A percentile compares a stretch with the other conserved stretches of the same genome.
Conservation (phyloP, 2,797 vertebrate genomes). For the Spondyliosoma cantharus region DNA sequence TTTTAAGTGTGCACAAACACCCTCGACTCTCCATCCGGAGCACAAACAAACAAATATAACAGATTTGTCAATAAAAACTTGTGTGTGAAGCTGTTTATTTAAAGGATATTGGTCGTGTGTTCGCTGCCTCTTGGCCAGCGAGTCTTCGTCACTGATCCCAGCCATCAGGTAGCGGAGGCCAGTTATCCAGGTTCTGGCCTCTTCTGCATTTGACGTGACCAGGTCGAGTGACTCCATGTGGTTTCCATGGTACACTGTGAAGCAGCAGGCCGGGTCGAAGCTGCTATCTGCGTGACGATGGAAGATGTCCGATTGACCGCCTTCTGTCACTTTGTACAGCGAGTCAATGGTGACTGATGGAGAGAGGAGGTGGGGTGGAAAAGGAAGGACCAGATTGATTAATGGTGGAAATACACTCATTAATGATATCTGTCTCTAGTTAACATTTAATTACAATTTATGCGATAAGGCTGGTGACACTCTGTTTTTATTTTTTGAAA, state of each 20-base stretch:
- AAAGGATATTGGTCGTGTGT: constrained; percentile 98
- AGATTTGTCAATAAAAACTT: too few relatives aligned
- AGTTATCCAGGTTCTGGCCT: constrained; percentile 97
- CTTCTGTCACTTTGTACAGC: constrained; percentile 97
- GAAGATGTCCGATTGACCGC: constrained; percentile 94
- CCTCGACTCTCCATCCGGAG: neutral
- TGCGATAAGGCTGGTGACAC: too few relatives aligned
- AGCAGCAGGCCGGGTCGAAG: constrained; percentile 95
- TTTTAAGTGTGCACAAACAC: neutral
- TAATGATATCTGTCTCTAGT: neutral
- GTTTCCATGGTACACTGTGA: constrained; percentile 96
- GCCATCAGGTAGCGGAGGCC: constrained; percentile 98
- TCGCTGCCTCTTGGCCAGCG: constrained; percentile 92
- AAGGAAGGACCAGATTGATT: constrained; percentile 13
- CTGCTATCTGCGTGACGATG: constrained; percentile 92
- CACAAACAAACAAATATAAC: neutral
- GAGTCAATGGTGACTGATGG: constrained; percentile 95
- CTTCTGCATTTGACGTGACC: constrained; percentile 94
- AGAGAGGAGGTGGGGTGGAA: constrained; percentile 13
- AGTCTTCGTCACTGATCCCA: constrained; percentile 97
- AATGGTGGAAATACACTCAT: neutral
- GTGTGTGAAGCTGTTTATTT: neutral
- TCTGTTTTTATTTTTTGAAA: neutral
- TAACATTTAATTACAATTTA: neutral
- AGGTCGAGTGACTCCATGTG: constrained; percentile 98